A percentile compares a stretch with the other conserved stretches of the same genome.
Evolutionary conservation across 2,888 invertebrate species (phyloP).

Genomic region (Mimas tiliae): DNA sequence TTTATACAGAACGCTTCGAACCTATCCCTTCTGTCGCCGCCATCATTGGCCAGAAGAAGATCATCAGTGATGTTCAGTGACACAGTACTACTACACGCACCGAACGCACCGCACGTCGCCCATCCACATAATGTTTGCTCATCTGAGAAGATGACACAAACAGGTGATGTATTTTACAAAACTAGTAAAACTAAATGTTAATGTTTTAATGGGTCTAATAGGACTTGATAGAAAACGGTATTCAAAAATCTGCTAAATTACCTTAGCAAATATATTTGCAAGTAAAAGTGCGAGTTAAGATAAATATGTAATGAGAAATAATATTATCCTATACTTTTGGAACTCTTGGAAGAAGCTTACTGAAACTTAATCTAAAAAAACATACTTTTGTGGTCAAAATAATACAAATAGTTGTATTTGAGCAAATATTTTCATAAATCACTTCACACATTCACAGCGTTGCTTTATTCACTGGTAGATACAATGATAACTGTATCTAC

Average conservation of each 20-base stretch:
- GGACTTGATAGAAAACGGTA: too few species aligned
- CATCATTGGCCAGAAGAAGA: conserved; percentile 88
- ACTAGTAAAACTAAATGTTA: not conserved
- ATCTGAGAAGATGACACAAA: conserved; percentile 95
- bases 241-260: too few species aligned
- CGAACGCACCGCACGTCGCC: conserved; percentile 61
- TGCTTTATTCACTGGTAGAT: not conserved
- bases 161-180: conserved; percentile 75
- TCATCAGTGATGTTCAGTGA: conserved; percentile 96
- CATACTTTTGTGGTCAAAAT: too few species aligned
- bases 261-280: too few species aligned
- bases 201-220: too few species aligned
- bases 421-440: not conserved
- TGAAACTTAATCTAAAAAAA: too few species aligned
- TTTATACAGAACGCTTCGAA: conserved; percentile 85
- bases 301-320: too few species aligned
- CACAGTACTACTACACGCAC: conserved; percentile 89
- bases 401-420: not conserved
- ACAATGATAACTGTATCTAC: not conserved
- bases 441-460: too few species aligned
- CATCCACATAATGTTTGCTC: conserved; percentile 87
- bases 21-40: conserved; percentile 89
- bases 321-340: too few species aligned
- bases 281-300: too few species aligned
- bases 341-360: too few species aligned